These are phyloP conservation scores for Zeugodacus cucurbitae DNA, from an alignment of 1,140 invertebrate genomes.

Conservation along the genomic window DNA sequence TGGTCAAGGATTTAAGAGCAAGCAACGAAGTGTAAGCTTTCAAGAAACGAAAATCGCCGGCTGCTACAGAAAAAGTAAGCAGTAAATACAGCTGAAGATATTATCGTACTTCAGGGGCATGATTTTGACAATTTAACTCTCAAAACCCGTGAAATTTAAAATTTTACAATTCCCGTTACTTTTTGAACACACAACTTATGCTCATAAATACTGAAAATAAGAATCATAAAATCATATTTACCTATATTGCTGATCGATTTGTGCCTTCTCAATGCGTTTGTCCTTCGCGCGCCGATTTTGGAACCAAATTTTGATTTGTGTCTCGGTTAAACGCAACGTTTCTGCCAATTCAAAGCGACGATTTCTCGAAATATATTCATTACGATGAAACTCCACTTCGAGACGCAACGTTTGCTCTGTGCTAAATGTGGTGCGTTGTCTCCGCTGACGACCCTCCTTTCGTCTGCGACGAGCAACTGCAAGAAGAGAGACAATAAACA, in stretches of 20 bases:
- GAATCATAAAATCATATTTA: conserved; percentile 56
- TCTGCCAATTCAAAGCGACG: conserved; percentile 88
- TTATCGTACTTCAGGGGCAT: too few species aligned
- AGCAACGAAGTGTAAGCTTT: too few species aligned
- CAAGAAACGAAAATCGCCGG: too few species aligned
- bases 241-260: conserved; percentile 94
- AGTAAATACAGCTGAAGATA: too few species aligned
- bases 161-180: too few species aligned
- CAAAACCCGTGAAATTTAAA: too few species aligned
- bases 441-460: conserved; percentile 84
- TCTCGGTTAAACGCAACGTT: conserved; percentile 85
- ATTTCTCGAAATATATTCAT: conserved; percentile 91
- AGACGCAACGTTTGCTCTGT: conserved; percentile 90
- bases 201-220: too few species aligned
- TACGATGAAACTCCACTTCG: conserved; percentile 89
- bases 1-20: too few species aligned
- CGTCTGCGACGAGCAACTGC: conserved; percentile 85
- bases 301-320: conserved; percentile 97
- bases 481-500: conserved; percentile 39
- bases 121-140: too few species aligned
- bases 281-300: conserved; percentile 96
- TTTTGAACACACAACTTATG: too few species aligned
- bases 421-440: conserved; percentile 94
- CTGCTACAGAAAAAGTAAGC: too few species aligned
- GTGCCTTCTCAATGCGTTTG: conserved; percentile 95